Evolutionary conservation across 1,140 invertebrate species (phyloP), one percentile per base, ranked within the genome.

Genomic region (Phymastichus coffea): DNA sequence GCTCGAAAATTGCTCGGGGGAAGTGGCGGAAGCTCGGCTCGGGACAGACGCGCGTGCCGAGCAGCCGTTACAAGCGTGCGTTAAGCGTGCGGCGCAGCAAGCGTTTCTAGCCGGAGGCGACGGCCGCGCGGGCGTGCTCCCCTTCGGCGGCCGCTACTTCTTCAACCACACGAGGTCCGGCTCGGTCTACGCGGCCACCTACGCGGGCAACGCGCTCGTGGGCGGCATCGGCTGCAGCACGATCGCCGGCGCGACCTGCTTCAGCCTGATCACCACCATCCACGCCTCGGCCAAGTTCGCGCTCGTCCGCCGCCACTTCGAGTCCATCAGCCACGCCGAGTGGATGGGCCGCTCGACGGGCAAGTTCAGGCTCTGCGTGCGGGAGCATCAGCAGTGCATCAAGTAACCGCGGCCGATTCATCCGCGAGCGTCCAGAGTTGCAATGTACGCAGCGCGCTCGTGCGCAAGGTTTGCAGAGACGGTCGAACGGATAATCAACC

Each of bases 381-480:
- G 57, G n/a, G 58, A 47, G n/a, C 71, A 75, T 59, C 70, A 68
- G 9, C 23, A 62, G n/a, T 71, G 68, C 7, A 72, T 75, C 26
- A 58, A 56, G 73, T 75, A 49, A n/a, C n/a, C n/a, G n/a, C n/a
- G 28, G 28, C 12, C 12, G 28, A 33, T 33, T n/a, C n/a, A n/a
- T n/a, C n/a, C n/a, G n/a, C n/a, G n/a, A n/a, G n/a, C n/a, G n/a
- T n/a, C n/a, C n/a, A n/a, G n/a, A n/a, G n/a, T n/a, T n/a, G n/a
- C n/a, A n/a, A n/a, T n/a, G n/a, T n/a, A n/a, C n/a, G n/a, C n/a
- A n/a, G n/a, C n/a, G n/a, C n/a, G n/a, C n/a, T n/a, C n/a, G n/a
- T n/a, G n/a, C n/a, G n/a, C 6, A 33, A 78, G 75, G 25, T 78
- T 70, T 63, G 74, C 73, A 2, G 74, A 74, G 25, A 53, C 65